phyloP scores from a whole-genome alignment of 2,797 vertebrate species.

The Heliangelus exortis region DNA sequence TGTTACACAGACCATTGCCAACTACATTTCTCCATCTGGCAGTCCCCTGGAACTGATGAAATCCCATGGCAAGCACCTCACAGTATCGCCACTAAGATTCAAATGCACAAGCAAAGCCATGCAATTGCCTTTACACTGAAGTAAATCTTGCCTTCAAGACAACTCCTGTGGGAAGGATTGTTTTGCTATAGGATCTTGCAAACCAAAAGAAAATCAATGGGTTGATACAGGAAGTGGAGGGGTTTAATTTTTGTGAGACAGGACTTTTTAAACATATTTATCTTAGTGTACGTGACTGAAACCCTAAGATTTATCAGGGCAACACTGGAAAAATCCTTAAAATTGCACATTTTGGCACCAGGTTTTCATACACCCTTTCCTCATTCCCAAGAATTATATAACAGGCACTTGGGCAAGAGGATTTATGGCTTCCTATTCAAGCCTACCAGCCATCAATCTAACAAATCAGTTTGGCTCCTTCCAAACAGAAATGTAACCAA shows the following conservation, averaged over 20 bases:
- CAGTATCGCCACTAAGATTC: background rate
- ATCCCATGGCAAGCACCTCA: background rate
- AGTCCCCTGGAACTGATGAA: background rate
- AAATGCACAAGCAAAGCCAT: background rate
- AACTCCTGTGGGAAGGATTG: background rate
- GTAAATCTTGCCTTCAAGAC: slow-evolving; percentile 21
- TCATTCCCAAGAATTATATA: background rate
- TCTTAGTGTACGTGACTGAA: background rate
- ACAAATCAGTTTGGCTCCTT: slow-evolving; percentile 31
- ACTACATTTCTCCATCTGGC: background rate
- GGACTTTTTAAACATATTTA: background rate
- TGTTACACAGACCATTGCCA: background rate
- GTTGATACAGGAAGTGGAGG: background rate
- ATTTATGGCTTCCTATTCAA: slow-evolving; percentile 15
- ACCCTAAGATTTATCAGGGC: background rate
- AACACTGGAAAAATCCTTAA: background rate
- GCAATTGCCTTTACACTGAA: background rate
- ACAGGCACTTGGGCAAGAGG: background rate
- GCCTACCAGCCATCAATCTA: background rate
- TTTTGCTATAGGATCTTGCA: background rate
- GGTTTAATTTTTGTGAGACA: background rate
- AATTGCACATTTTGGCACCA: background rate
- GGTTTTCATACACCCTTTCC: background rate
- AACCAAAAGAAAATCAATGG: background rate
- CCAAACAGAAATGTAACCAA: background rate